Conservation (phyloP, 2,888 invertebrate genomes). For the Patella pellucida region DNA sequence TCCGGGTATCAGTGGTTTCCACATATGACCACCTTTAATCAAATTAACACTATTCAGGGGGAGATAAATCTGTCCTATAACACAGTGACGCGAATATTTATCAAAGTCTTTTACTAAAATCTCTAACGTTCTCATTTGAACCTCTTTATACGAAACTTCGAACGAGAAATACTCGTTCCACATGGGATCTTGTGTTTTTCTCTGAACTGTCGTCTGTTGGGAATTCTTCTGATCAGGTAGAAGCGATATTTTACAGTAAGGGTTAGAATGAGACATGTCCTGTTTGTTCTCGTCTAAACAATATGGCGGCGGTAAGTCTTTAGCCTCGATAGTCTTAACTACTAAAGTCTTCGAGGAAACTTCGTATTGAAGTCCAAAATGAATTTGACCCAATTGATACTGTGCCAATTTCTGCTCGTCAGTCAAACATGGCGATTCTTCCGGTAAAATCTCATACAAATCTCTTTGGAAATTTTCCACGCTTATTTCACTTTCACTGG, state of each 20-base stretch:
- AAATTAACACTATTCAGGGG: conserved; percentile 69
- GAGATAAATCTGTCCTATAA: conserved; percentile 71
- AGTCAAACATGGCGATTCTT: conserved; percentile 58
- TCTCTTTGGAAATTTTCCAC: conserved; percentile 69
- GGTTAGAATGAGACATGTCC: conserved; percentile 72
- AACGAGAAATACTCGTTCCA: conserved; percentile 72
- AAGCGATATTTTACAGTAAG: conserved; percentile 70
- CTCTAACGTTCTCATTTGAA: conserved; percentile 69
- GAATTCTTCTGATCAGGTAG: conserved; percentile 72
- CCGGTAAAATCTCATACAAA: conserved; percentile 62
- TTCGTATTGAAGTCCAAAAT: conserved; percentile 70
- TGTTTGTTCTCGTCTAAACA: conserved; percentile 66
- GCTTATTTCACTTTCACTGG: conserved; percentile 69
- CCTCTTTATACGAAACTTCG: conserved; percentile 70
- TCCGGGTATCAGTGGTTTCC: conserved; percentile 70
- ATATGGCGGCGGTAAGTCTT: conserved; percentile 70
- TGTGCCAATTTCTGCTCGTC: conserved; percentile 68
- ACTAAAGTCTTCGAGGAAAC: conserved; percentile 62
- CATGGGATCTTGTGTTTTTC: conserved; percentile 72
- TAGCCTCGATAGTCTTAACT: conserved; percentile 71
- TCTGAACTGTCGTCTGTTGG: conserved; percentile 71
- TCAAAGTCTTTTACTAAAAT: conserved; percentile 73
- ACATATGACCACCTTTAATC: conserved; percentile 71
- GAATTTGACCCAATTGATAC: conserved; percentile 66
- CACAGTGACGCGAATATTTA: conserved; percentile 72